Conservation (phyloP, 2,888 invertebrate species). For the Candidula unifasciata region DNA sequence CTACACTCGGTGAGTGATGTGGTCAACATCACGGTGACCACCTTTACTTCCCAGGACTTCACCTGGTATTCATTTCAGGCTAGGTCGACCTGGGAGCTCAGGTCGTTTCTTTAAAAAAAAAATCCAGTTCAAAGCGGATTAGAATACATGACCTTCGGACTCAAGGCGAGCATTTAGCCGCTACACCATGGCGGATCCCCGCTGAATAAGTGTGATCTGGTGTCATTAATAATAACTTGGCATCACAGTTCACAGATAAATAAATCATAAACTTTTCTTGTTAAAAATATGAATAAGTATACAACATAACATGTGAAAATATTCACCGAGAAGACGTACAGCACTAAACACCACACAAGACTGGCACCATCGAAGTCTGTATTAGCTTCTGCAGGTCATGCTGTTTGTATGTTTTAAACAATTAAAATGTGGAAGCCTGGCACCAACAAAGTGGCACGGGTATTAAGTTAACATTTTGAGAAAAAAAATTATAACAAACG, state of each 20-base stretch:
- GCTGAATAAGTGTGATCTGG: slow-evolving; percentile 10
- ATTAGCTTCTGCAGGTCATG: background rate
- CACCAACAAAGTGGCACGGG: slow-evolving; percentile 27
- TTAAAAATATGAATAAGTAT: background rate
- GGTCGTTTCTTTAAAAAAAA: too few relatives aligned
- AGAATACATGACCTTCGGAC: too few relatives aligned
- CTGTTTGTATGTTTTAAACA: background rate
- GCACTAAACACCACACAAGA: background rate
- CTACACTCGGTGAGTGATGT: too few relatives aligned
- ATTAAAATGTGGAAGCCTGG: slow-evolving; percentile 41
- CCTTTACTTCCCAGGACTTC: too few relatives aligned
- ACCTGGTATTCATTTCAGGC: too few relatives aligned
- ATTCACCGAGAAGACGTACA: background rate
- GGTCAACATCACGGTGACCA: too few relatives aligned
- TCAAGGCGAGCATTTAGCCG: too few relatives aligned
- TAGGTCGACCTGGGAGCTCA: too few relatives aligned
- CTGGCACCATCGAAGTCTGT: slow-evolving; percentile 14
- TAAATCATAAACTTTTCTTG: background rate
- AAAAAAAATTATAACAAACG: slow-evolving; percentile 16
- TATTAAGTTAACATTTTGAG: slow-evolving; percentile 22
- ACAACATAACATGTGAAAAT: background rate
- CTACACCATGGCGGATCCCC: too few relatives aligned
- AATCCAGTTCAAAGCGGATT: too few relatives aligned
- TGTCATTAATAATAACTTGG: background rate
- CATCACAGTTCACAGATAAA: slow-evolving; percentile 35